Evolutionary conservation across 2,888 invertebrate genomes (phyloP).

Genomic region (Synanthedon formicaeformis): DNA sequence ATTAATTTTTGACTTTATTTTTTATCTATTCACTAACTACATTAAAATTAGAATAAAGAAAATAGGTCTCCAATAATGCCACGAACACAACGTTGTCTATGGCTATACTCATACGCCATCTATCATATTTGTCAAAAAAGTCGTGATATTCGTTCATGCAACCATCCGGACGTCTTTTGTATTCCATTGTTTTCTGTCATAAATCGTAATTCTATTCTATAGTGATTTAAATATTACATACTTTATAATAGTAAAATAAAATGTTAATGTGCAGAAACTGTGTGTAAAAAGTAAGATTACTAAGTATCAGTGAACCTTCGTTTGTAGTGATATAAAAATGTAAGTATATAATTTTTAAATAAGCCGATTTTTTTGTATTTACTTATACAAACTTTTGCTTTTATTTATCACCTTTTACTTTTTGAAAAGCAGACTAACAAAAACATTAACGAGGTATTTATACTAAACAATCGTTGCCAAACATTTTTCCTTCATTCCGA

Average conservation of each 20-base stretch:
- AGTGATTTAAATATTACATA: constrained; percentile 16
- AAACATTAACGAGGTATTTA: neutral
- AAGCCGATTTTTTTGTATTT: constrained; percentile 27
- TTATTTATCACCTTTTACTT: neutral
- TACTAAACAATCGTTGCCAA: neutral
- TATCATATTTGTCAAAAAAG: constrained; percentile 20
- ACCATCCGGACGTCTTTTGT: constrained; percentile 52
- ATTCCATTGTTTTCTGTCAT: constrained; percentile 59
- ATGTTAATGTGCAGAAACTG: constrained; percentile 23
- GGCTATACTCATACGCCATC: constrained; percentile 31
- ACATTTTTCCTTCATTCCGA: neutral
- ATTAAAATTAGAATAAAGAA: too few relatives aligned
- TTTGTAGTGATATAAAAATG: constrained; percentile 26
- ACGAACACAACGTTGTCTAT: neutral
- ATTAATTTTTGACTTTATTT: too few relatives aligned
- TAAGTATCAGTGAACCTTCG: constrained; percentile 17
- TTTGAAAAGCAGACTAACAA: neutral
- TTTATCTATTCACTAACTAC: too few relatives aligned
- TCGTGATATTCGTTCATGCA: constrained; percentile 26
- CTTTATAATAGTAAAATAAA: neutral
- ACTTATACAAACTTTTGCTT: constrained; percentile 14
- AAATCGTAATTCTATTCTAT: constrained; percentile 40
- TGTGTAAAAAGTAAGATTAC: constrained; percentile 23
- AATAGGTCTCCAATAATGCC: neutral
- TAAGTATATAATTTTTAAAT: constrained; percentile 35